Conservation (phyloP, 2,888 invertebrate species). For the Brenthis daphne region DNA sequence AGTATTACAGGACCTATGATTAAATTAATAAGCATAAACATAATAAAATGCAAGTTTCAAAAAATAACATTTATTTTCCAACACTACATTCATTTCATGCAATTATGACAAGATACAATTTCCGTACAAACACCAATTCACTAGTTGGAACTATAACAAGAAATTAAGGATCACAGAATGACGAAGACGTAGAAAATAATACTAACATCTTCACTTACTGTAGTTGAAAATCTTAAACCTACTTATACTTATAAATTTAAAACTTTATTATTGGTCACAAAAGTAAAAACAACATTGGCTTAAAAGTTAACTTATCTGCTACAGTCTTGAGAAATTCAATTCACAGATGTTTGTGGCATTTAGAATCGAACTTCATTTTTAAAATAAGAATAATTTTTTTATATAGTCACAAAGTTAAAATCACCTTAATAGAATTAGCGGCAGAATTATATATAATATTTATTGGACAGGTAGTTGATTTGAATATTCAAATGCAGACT, state of each 20-base stretch:
- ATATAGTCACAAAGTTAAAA: slow-evolving; percentile 41
- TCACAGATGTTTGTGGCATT: slow-evolving; percentile 29
- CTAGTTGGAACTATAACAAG: slow-evolving; percentile 70
- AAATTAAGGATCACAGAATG: slow-evolving; percentile 77
- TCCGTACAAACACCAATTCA: slow-evolving; percentile 65
- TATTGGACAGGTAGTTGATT: slow-evolving; percentile 34
- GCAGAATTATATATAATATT: slow-evolving; percentile 30
- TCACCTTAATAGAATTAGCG: slow-evolving; percentile 37
- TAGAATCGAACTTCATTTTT: slow-evolving; percentile 30
- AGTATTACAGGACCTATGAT: no score
- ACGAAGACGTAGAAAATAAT: slow-evolving; percentile 71
- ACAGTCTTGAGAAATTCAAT: slow-evolving; percentile 67
- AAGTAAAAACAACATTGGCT: slow-evolving; percentile 70
- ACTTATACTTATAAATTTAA: slow-evolving; percentile 67
- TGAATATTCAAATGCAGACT: slow-evolving; percentile 64
- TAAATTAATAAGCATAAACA: no score
- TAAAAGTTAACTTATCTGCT: slow-evolving; percentile 65
- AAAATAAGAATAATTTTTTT: slow-evolving; percentile 32
- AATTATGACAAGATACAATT: slow-evolving; percentile 73
- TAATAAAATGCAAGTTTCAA: slow-evolving; percentile 47
- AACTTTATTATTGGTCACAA: slow-evolving; percentile 74
- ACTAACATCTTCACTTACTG: slow-evolving; percentile 70
- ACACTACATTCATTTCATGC: slow-evolving; percentile 77
- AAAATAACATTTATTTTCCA: slow-evolving; percentile 80
- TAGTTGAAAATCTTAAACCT: slow-evolving; percentile 72